Conservation (phyloP, 1,140 invertebrate genomes). For the Apocrypta bakeri region DNA sequence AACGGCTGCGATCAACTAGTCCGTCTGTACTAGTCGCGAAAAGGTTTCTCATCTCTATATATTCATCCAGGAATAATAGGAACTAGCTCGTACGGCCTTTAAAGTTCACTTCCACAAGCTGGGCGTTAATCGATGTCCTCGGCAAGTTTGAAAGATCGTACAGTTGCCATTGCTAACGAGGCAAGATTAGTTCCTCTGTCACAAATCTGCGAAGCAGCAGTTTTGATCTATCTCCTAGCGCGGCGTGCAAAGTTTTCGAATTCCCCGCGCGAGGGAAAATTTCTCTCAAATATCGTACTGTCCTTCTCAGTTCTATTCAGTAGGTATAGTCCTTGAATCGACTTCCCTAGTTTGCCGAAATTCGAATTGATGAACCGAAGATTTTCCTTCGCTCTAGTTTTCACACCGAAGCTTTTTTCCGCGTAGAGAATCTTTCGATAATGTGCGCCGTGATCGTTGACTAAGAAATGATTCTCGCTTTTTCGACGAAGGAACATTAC, state of each 20-base stretch:
- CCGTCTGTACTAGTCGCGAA: not conserved
- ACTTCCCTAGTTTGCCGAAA: slow-evolving; percentile 19
- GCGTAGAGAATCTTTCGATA: slow-evolving; percentile 32
- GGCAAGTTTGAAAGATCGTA: slow-evolving; percentile 58
- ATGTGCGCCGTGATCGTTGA: slow-evolving; percentile 15
- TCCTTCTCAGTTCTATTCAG: not conserved
- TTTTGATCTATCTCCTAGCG: slow-evolving; percentile 17
- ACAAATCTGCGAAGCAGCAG: not conserved
- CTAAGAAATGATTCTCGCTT: slow-evolving; percentile 42
- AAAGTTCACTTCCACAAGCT: slow-evolving; percentile 59
- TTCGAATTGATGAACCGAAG: slow-evolving; percentile 49
- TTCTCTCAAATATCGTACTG: slow-evolving; percentile 4
- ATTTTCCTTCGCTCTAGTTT: slow-evolving; percentile 44
- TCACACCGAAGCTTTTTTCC: not conserved
- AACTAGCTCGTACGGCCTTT: slow-evolving; percentile 53
- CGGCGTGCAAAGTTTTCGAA: slow-evolving; percentile 50
- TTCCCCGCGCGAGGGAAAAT: slow-evolving; percentile 30
- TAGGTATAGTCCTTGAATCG: not conserved
- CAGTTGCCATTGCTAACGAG: slow-evolving; percentile 54
- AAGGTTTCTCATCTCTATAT: slow-evolving; percentile 1
- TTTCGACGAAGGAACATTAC: not conserved
- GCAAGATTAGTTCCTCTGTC: slow-evolving; percentile 61
- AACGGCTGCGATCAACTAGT: not conserved
- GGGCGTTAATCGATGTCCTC: slow-evolving; percentile 68
- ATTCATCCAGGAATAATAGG: slow-evolving; percentile 50